phyloP scores from a whole-genome alignment of 2,797 vertebrate species.

The Sebastes taczanowskii region DNA sequence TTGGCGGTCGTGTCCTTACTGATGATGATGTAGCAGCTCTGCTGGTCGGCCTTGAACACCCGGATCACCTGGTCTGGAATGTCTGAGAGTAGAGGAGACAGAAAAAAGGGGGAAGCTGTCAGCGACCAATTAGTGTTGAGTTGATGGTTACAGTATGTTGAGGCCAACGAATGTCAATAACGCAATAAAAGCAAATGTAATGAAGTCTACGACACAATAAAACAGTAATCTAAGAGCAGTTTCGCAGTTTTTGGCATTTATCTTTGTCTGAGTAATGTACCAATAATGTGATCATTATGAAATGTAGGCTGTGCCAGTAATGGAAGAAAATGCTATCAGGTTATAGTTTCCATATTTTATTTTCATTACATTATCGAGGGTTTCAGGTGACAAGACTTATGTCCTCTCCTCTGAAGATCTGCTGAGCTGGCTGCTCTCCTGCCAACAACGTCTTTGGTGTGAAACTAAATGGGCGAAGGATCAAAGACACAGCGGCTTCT shows the following conservation, averaged over 20 bases:
- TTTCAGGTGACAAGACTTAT: background rate
- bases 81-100: constrained; percentile 76
- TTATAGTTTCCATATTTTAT: background rate
- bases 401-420: background rate
- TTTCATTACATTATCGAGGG: background rate
- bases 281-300: background rate
- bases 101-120: background rate
- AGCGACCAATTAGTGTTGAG: background rate
- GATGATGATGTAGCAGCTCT: constrained; percentile 98
- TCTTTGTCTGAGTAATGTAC: background rate
- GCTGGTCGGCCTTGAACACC: constrained; percentile 97
- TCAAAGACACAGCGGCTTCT: background rate
- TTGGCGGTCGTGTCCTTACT: constrained; percentile 97
- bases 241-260: background rate
- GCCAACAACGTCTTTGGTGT: background rate
- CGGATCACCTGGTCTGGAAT: constrained; percentile 96
- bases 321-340: background rate
- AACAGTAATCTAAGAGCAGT: background rate
- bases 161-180: background rate
- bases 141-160: background rate
- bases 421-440: background rate
- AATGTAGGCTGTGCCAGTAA: background rate
- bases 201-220: background rate
- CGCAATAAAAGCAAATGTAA: background rate
- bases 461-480: background rate